These are phyloP conservation scores for Eulithis prunata DNA, from an alignment of 2,888 invertebrate genomes.

Conservation along the genomic window DNA sequence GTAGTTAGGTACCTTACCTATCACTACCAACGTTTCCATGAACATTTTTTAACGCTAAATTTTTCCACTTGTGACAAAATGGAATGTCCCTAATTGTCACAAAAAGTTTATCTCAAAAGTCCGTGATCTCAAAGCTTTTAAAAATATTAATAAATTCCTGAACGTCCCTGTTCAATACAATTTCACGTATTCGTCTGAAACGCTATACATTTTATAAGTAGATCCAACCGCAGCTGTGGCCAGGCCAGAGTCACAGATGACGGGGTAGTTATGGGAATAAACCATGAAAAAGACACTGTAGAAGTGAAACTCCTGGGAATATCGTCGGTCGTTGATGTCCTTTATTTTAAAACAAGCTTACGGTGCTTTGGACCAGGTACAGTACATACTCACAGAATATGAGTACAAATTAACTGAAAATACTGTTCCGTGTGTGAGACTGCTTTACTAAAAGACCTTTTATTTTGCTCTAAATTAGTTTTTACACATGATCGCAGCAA, in stretches of 20 bases:
- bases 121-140: slow-evolving; percentile 17
- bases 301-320: slow-evolving; percentile 8
- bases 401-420: too few species aligned
- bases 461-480: too few species aligned
- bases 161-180: slow-evolving; percentile 3
- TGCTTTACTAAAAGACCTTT: too few species aligned
- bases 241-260: slow-evolving; percentile 6
- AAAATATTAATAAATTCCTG: slow-evolving; percentile 17
- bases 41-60: background rate
- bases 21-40: background rate
- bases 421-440: too few species aligned
- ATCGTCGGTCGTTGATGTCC: background rate
- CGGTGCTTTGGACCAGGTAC: too few species aligned
- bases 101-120: slow-evolving; percentile 12
- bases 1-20: too few species aligned
- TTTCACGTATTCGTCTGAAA: slow-evolving; percentile 10
- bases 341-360: too few species aligned
- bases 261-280: slow-evolving; percentile 1
- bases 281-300: background rate
- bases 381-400: too few species aligned
- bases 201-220: slow-evolving; percentile 17
- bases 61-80: background rate
- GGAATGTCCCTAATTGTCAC: slow-evolving; percentile 10
- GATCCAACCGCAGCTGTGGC: slow-evolving; percentile 14
- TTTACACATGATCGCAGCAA: too few species aligned